These are phyloP conservation scores for Halotydeus destructor DNA, from an alignment of 1,140 invertebrate species.

Conservation along the genomic window DNA sequence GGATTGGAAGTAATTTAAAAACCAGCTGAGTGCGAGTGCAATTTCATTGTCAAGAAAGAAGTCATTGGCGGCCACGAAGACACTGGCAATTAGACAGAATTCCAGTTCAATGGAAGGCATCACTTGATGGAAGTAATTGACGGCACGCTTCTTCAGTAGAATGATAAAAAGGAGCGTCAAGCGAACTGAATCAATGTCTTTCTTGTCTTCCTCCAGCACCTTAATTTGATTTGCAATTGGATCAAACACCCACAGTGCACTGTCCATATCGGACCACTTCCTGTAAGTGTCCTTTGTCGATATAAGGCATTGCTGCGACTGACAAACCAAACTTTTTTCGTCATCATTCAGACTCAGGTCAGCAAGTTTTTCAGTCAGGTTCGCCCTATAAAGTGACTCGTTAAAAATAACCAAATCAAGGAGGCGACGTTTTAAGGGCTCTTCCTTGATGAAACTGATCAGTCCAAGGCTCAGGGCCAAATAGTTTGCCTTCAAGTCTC, in stretches of 20 bases:
- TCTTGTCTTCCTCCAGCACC: not conserved
- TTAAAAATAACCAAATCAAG: conserved; percentile 4
- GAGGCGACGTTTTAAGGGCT: not conserved
- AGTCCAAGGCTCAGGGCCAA: too few relatives aligned
- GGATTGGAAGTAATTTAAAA: not conserved
- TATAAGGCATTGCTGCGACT: not conserved
- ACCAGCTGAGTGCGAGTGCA: not conserved
- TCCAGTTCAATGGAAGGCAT: not conserved
- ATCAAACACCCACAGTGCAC: conserved; percentile 10
- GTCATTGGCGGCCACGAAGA: conserved; percentile 4
- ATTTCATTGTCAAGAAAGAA: conserved; percentile 10
- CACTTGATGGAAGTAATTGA: not conserved
- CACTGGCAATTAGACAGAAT: conserved; percentile 4
- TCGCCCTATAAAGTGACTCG: not conserved
- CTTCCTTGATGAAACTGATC: conserved; percentile 60
- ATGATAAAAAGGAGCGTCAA: not conserved
- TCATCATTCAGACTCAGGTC: not conserved
- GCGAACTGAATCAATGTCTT: not conserved
- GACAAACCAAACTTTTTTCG: too few relatives aligned
- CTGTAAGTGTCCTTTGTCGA: conserved; percentile 3
- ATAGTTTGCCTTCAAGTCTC: too few relatives aligned
- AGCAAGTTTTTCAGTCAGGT: not conserved
- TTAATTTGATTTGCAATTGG: conserved; percentile 6
- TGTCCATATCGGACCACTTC: conserved; percentile 6
- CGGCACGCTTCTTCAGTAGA: not conserved